Percentiles rank a stretch among this genome's conserved stretches.
These are phyloP conservation scores for Otolemur crassicaudatus DNA, from an alignment of 2,797 vertebrate genomes.

Conservation along the genomic window DNA sequence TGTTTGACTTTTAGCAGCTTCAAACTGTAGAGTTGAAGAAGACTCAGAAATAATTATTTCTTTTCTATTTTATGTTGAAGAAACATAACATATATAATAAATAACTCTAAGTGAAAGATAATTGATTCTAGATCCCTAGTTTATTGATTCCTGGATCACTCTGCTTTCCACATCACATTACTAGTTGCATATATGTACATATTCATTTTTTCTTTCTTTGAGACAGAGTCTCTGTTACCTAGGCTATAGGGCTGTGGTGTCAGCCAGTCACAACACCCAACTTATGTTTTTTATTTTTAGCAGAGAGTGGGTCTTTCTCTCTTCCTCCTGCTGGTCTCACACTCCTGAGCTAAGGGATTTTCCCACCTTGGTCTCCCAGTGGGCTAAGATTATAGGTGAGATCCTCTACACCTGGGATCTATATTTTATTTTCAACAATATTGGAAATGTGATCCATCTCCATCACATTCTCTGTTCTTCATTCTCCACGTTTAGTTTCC, in stretches of 20 bases:
- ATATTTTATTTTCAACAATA: not conserved
- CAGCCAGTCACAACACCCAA: too few relatives aligned
- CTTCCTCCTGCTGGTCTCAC: too few relatives aligned
- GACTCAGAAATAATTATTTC: not conserved
- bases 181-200: not conserved
- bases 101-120: not conserved
- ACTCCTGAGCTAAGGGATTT: too few relatives aligned
- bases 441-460: not conserved
- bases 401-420: too few relatives aligned
- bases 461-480: not conserved
- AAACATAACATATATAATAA: not conserved
- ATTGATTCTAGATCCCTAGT: not conserved
- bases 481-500: not conserved
- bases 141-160: not conserved
- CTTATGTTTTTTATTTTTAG: too few relatives aligned
- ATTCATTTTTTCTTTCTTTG: too few relatives aligned
- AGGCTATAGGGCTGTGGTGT: too few relatives aligned
- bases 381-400: too few relatives aligned
- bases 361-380: too few relatives aligned
- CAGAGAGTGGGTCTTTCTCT: too few relatives aligned
- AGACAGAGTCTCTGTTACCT: too few relatives aligned
- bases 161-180: not conserved
- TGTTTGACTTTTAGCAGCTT: not conserved
- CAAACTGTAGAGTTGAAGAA: slow-evolving; percentile 23
- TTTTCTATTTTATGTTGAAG: not conserved